Base-by-base conservation (phyloP, 2,113 vertebrate genomes). In the Zosterops japonicus region DNA sequence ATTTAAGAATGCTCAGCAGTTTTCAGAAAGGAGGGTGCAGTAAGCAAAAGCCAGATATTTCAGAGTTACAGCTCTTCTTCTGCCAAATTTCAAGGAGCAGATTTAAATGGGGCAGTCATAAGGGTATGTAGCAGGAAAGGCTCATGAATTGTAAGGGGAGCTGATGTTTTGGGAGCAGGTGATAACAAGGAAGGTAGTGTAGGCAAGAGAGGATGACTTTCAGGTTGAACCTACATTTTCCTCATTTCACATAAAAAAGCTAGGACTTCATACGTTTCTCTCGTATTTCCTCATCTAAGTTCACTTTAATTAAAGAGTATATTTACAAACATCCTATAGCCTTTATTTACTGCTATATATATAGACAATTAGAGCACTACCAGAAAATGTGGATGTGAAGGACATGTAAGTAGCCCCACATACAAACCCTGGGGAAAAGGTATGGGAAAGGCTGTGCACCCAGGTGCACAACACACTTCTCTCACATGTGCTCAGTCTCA, bases 391-490 rank as follows among this genome's bases (percentile, higher is more conserved):
- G 25, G 4, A 36, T 3, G 1, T 28, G 41, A 83, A 61, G 69
- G 59, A 74, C 33, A 33, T 0, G 0, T 25, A 88, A 50, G 29
- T 23, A 63, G 3, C 3, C 17, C 6, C 7, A 11, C 12, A 21
- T 13, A 10, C 22, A 90, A 67, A 35, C 14, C 57, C 35, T 69
- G 49, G 31, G 11, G 20, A 9, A 27, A 60, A 83, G 31, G 25
- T 33, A n/a, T 7, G 21, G 49, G 16, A 90, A 14, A 79, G 23
- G 33, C 42, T 42, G 31, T 5, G 11, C 12, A 42, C 29, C 15
- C 42, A 31, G 24, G 31, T 78, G 28, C 21, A 68, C 28, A 67
- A 36, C 14, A 16, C 6, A 50, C 19, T 74, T 57, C 27, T 78
- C 24, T 57, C 61, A 71, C 55, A 29, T 5, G 10, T 19, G 42